A percentile compares a stretch with the other conserved stretches of the same genome.
phyloP scores from a whole-genome alignment of 2,113 vertebrate genomes.

The Progne subis region DNA sequence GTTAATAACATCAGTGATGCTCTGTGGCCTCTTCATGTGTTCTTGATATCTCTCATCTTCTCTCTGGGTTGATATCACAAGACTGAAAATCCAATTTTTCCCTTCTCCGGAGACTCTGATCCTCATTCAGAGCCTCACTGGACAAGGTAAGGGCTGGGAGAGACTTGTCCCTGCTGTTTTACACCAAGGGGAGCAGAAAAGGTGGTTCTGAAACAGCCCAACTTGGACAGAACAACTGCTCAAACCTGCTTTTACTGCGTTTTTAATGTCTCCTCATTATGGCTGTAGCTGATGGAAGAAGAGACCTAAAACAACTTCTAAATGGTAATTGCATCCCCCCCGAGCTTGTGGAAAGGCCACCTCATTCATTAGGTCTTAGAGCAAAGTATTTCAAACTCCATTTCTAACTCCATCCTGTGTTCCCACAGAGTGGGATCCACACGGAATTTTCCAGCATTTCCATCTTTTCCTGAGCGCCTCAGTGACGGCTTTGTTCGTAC shows the following conservation, averaged over 20 bases:
- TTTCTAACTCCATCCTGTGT: background rate
- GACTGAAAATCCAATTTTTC: background rate
- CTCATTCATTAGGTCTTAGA: background rate
- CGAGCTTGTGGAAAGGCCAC: background rate
- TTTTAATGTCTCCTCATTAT: background rate
- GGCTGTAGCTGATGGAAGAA: background rate
- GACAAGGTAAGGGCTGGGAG: background rate
- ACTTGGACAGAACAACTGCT: background rate
- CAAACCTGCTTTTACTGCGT: background rate
- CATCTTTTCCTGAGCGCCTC: background rate
- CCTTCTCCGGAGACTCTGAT: background rate
- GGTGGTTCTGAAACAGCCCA: background rate
- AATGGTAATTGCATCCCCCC: background rate
- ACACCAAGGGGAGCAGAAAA: background rate
- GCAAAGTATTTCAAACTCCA: background rate
- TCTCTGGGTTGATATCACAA: background rate
- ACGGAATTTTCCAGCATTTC: background rate
- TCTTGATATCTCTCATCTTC: background rate
- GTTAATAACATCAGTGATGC: accelerated
- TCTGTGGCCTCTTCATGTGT: background rate
- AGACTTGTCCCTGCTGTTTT: background rate
- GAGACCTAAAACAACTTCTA: background rate
- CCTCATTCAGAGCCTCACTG: background rate
- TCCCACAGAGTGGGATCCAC: background rate
- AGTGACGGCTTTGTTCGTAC: background rate